Conservation (phyloP, 1,140 invertebrate genomes). For the Glossosoma conforme region DNA sequence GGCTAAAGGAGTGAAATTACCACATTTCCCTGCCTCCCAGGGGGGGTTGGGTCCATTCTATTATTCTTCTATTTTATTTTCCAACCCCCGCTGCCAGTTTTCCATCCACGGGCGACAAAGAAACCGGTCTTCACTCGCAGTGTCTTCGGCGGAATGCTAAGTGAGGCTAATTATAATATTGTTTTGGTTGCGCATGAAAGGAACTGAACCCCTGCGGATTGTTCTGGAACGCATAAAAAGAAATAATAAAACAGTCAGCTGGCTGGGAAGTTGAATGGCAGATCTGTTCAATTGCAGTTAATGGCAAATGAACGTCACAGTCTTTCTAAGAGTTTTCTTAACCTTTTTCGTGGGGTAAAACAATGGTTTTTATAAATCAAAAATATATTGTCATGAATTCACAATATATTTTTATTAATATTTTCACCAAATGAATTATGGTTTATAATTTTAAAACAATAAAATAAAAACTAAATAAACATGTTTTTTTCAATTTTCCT, state of each 20-base stretch:
- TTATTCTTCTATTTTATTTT: conserved; percentile 27
- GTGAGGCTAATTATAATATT: conserved; percentile 33
- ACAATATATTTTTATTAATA: too few relatives aligned
- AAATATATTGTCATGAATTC: too few relatives aligned
- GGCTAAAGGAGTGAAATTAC: conserved; percentile 30
- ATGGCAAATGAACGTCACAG: too few relatives aligned
- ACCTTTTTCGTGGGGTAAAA: too few relatives aligned
- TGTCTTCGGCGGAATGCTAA: conserved; percentile 24
- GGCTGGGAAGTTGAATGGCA: too few relatives aligned
- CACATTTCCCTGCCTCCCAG: conserved; percentile 21
- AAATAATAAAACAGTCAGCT: conserved; percentile 29
- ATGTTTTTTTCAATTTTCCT: too few relatives aligned
- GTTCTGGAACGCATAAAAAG: conserved; percentile 18
- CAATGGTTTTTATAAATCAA: too few relatives aligned
- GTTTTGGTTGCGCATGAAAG: conserved; percentile 29
- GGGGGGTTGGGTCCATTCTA: conserved; percentile 16
- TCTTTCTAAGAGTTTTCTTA: too few relatives aligned
- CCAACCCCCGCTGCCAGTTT: conserved; percentile 1
- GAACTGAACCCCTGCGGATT: conserved; percentile 18
- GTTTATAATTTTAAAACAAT: too few relatives aligned
- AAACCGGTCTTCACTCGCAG: conserved; percentile 6
- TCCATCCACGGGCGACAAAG: conserved; percentile 6
- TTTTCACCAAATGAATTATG: too few relatives aligned
- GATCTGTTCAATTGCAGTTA: too few relatives aligned
- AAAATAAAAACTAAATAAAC: too few relatives aligned